A percentile compares a stretch with the other conserved stretches of the same genome.
These are phyloP conservation scores for Elanoides forficatus DNA, from an alignment of 2,113 vertebrate species.

Conservation along the genomic window DNA sequence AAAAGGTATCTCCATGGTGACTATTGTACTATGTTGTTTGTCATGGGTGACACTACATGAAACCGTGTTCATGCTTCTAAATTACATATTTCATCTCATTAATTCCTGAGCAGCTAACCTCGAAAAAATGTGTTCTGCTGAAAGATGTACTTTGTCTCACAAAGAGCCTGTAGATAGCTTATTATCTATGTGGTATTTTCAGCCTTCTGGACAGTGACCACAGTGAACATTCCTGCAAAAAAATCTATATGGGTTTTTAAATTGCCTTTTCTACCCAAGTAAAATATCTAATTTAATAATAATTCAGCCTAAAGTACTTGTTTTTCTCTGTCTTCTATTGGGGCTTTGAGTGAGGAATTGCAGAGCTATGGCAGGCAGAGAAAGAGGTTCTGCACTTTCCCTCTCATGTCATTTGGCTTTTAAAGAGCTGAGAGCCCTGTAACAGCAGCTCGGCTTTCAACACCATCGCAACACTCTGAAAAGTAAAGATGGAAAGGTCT, in stretches of 20 bases:
- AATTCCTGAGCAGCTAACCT: neutral
- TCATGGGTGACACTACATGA: neutral
- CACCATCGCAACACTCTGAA: neutral
- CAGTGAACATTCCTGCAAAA: neutral
- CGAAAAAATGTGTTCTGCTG: neutral
- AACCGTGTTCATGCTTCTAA: neutral
- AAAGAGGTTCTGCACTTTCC: neutral
- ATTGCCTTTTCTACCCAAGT: neutral
- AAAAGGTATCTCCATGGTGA: slow-evolving; percentile 39
- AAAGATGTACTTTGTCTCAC: neutral
- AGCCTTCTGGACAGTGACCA: neutral
- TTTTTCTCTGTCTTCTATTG: neutral
- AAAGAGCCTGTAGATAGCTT: neutral
- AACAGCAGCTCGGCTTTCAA: neutral
- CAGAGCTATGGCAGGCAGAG: neutral
- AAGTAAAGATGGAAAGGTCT: neutral
- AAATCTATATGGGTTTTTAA: neutral
- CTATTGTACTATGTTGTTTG: neutral
- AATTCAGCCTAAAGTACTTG: neutral
- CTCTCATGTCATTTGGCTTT: neutral
- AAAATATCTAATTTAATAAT: neutral
- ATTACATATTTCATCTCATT: slow-evolving; percentile 7
- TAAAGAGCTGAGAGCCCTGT: neutral
- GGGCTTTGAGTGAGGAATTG: neutral
- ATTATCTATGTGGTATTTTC: neutral